Evolutionary conservation across 2,888 invertebrate genomes (phyloP), one percentile per base, ranked within the genome.

Genomic region (Cephus spinipes): DNA sequence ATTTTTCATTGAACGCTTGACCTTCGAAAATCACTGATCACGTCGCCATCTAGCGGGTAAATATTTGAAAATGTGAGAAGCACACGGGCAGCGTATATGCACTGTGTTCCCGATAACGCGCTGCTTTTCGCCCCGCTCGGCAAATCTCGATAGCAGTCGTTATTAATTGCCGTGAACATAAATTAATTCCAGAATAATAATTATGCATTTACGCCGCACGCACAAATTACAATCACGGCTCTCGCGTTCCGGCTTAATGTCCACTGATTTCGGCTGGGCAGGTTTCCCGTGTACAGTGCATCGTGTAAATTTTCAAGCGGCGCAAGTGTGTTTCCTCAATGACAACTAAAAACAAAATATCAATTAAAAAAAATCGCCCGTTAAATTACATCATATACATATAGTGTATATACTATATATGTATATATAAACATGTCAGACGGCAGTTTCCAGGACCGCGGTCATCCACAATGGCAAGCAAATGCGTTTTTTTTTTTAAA

Each of bases 161-260:
- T 87, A 86, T 87, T 87, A 86, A 88, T 88, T 87, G 82, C 84
- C 82, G 82, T 81, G 85, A 82, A 81, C 84, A 84, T 87, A 83
- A 86, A 87, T 85, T 87, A 86, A 89, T 89, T 88, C 84, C 83
- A 81, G 82, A 82, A 86, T 85, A 86, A 87, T 88, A 87, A 88
- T 88, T 87, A 88, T 86, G 87, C 86, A 89, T 89, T 88, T 86
- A 87, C 84, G 86, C 86, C 82, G 84, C 82, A 85, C 82, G 84
- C 87, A 86, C 88, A 89, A 89, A 89, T 89, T 87, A 88, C 87
- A 88, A 89, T 89, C 89, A 86, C 86, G 83, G 85, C 78, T 81
- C 35, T 82, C 81, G 80, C 79, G 78, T 83, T 82, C 81, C 83
- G 81, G 85, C 86, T 84, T 88, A 88, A 88, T 88, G 87, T 84